Evolutionary conservation across 1,140 invertebrate genomes (phyloP), one percentile per base, ranked within the genome.

Genomic region (Harpegnathos saltator): DNA sequence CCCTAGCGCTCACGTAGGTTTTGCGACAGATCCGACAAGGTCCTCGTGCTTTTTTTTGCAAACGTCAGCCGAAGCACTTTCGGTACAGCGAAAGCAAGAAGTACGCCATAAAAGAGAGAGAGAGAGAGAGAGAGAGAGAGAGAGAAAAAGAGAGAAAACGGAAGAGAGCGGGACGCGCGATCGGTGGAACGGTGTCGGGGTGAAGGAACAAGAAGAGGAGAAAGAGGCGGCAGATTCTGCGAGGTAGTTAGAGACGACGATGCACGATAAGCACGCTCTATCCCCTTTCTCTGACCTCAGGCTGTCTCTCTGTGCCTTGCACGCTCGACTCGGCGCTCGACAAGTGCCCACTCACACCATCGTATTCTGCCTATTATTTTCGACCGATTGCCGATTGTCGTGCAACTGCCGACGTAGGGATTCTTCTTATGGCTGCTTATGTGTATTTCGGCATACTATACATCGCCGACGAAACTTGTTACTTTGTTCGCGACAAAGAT

Each of bases 191-290:
- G 62, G 52, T 48, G 77, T 74, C 5, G 29, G 29, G 29, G 26
- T 82, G 22, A 74, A 83, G 73, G 83, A 87, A 75, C 85, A 86
- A 78, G 82, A 82, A 29, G 38, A 62, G 85, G 81, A 81, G 82
- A 26, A 26, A 81, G 72, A 73, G 66, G 58, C 82, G 59, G 63
- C 14, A 66, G 59, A 65, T 85, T 90, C 84, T n/a, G 24, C 86
- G 90, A 91, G 90, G 87, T 91, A 91, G 91, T 89, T 93, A 81
- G 90, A 92, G 91, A 92, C 93, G 91, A 92, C 93, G 93, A 94
- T 94, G 93, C 92, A 92, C 91, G 94, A 94, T 94, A 94, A 94
- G 93, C 93, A 94, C 93, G 93, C 91, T 92, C 90, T 89, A 89
- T 87, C 90, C 89, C 90, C 91, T 92, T 92, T 91, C 89, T 91